Conservation (phyloP, 2,888 invertebrate species). For the Oxystoma pomonae region DNA sequence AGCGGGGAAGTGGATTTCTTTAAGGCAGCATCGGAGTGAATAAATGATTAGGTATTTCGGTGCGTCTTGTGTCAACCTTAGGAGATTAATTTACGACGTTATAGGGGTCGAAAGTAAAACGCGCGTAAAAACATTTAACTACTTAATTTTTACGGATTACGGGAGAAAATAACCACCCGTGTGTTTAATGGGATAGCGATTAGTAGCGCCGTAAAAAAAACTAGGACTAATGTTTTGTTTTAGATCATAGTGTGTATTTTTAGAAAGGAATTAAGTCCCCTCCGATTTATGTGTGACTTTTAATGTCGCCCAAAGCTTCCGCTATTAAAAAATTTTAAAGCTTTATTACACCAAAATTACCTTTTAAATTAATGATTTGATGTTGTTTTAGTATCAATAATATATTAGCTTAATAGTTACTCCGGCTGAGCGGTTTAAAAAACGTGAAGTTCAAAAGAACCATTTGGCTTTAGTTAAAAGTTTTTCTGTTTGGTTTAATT, state of each 20-base stretch:
- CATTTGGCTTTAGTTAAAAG: background rate
- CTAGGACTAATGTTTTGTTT: constrained; percentile 1
- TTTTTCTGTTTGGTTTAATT: background rate
- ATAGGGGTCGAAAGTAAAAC: background rate
- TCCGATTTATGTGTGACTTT: constrained; percentile 1
- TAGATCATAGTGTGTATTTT: constrained; percentile 3
- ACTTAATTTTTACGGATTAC: constrained; percentile 4
- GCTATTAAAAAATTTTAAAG: background rate
- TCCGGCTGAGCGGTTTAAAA: background rate
- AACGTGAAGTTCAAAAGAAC: background rate
- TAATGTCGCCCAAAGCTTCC: background rate
- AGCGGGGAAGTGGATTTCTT: background rate
- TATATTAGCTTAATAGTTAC: background rate
- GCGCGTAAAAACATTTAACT: constrained; percentile 5
- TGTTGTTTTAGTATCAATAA: background rate
- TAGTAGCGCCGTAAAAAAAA: constrained; percentile 1
- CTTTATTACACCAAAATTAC: background rate
- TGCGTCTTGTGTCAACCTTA: background rate
- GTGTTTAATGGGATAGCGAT: background rate
- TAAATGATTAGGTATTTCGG: background rate
- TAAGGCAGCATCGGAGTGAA: background rate
- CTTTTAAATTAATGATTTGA: background rate
- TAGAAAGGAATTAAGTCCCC: background rate
- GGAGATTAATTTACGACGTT: background rate
- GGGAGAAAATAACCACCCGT: background rate